Evolutionary conservation across 2,888 invertebrate species (phyloP).

Genomic region (Aleiodes alternator): DNA sequence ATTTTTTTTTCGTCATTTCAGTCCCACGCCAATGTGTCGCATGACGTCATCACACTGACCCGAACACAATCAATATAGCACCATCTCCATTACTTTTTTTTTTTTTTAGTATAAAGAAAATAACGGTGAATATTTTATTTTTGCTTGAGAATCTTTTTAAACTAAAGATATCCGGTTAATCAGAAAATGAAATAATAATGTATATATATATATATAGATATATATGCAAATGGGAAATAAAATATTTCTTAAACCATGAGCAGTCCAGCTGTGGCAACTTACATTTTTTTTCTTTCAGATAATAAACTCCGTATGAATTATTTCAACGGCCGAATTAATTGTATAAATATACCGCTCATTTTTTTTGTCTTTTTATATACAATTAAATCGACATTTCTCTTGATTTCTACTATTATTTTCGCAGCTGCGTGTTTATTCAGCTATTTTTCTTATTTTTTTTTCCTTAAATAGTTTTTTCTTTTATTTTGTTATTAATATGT

Average conservation of each 20-base stretch:
- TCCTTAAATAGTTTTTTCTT: slow-evolving; percentile 12
- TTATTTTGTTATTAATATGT: slow-evolving; percentile 8
- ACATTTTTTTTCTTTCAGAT: slow-evolving; percentile 67
- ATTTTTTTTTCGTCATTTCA: too few relatives aligned
- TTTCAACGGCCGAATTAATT: slow-evolving; percentile 59
- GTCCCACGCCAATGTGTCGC: too few relatives aligned
- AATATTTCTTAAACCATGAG: slow-evolving; percentile 34
- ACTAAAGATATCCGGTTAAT: too few relatives aligned
- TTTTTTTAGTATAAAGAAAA: background rate
- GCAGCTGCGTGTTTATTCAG: slow-evolving; percentile 39
- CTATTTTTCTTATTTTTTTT: slow-evolving; percentile 17
- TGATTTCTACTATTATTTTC: slow-evolving; percentile 58
- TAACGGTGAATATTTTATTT: background rate
- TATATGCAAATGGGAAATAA: background rate
- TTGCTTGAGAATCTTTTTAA: background rate
- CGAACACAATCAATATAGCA: too few relatives aligned
- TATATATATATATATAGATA: too few relatives aligned
- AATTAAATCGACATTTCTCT: slow-evolving; percentile 43
- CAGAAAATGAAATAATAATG: too few relatives aligned
- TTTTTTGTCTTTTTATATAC: slow-evolving; percentile 8
- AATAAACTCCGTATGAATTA: slow-evolving; percentile 68
- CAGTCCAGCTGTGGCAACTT: slow-evolving; percentile 65
- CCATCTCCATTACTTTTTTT: background rate
- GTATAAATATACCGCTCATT: slow-evolving; percentile 58
- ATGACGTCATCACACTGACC: too few relatives aligned